phyloP scores from a whole-genome alignment of 2,888 invertebrate species.

The Acanthosoma haemorrhoidale region DNA sequence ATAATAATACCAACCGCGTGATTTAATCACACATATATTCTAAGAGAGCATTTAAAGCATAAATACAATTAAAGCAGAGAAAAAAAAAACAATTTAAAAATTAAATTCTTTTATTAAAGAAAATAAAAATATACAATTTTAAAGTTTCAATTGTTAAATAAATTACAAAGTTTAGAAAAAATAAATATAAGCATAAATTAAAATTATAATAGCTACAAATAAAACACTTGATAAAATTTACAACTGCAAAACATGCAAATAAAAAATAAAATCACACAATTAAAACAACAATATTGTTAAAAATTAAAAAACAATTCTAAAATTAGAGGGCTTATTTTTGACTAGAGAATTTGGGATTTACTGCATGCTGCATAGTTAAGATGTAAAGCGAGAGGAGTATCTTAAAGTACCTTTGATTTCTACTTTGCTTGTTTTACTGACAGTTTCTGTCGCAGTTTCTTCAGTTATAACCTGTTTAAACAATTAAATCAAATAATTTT shows the following conservation, averaged over 20 bases:
- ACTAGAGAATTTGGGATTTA: slow-evolving; percentile 21
- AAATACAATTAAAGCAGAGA: too few relatives aligned
- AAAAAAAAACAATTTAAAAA: not conserved
- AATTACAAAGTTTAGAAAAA: not conserved
- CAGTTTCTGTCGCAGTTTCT: slow-evolving; percentile 37
- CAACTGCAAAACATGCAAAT: slow-evolving; percentile 15
- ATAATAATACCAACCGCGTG: too few relatives aligned
- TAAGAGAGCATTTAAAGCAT: too few relatives aligned
- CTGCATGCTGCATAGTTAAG: slow-evolving; percentile 26
- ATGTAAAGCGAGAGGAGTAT: slow-evolving; percentile 21
- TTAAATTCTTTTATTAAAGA: not conserved
- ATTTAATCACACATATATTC: too few relatives aligned
- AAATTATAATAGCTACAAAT: not conserved
- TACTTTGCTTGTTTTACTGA: slow-evolving; percentile 37
- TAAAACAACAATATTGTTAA: slow-evolving; percentile 13
- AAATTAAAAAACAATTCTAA: slow-evolving; percentile 1
- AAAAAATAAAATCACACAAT: slow-evolving; percentile 21
- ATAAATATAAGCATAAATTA: slow-evolving; percentile 3
- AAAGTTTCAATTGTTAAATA: not conserved
- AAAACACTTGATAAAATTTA: slow-evolving; percentile 20
- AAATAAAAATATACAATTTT: slow-evolving; percentile 12
- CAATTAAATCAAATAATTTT: not conserved
- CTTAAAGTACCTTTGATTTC: slow-evolving; percentile 36
- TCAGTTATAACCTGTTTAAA: slow-evolving; percentile 36
- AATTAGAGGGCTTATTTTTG: slow-evolving; percentile 16